Evolutionary conservation across 1,140 invertebrate species (phyloP).

Genomic region (Hormaphis cornu): DNA sequence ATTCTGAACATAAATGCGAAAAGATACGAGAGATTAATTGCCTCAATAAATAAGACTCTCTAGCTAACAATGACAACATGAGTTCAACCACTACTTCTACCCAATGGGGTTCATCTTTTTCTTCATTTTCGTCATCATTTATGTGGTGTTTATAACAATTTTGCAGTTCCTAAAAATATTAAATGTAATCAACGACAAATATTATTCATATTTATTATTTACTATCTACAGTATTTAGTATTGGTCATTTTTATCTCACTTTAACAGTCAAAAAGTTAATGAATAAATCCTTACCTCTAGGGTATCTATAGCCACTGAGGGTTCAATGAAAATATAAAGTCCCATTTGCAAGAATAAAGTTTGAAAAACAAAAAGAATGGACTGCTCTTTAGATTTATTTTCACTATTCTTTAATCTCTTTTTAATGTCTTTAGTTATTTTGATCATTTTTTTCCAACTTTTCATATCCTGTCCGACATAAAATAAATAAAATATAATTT

Average conservation of each 20-base stretch:
- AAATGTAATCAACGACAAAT: too few relatives aligned
- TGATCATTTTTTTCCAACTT: slow-evolving; percentile 23
- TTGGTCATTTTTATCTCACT: too few relatives aligned
- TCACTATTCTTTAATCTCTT: slow-evolving; percentile 24
- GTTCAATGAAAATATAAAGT: slow-evolving; percentile 31
- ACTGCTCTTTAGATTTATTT: slow-evolving; percentile 22
- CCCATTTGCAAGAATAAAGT: slow-evolving; percentile 28
- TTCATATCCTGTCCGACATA: background rate
- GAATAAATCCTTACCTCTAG: too few relatives aligned
- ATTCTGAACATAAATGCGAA: slow-evolving; percentile 57
- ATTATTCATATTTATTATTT: background rate
- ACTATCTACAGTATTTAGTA: too few relatives aligned
- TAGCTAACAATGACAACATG: slow-evolving; percentile 30
- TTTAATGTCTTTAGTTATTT: slow-evolving; percentile 26
- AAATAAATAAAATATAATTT: background rate
- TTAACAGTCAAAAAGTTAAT: too few relatives aligned
- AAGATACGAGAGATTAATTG: slow-evolving; percentile 46
- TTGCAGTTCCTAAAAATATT: slow-evolving; percentile 25
- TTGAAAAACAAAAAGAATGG: slow-evolving; percentile 31
- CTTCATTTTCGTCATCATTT: background rate
- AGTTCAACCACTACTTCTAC: slow-evolving; percentile 29
- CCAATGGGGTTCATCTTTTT: slow-evolving; percentile 25
- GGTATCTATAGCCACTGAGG: slow-evolving; percentile 16
- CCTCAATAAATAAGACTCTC: slow-evolving; percentile 29
- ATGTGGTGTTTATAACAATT: slow-evolving; percentile 30